Evolutionary conservation across 2,888 invertebrate genomes (phyloP), one percentile per base, ranked within the genome.

Genomic region (Gastrophysa polygoni): DNA sequence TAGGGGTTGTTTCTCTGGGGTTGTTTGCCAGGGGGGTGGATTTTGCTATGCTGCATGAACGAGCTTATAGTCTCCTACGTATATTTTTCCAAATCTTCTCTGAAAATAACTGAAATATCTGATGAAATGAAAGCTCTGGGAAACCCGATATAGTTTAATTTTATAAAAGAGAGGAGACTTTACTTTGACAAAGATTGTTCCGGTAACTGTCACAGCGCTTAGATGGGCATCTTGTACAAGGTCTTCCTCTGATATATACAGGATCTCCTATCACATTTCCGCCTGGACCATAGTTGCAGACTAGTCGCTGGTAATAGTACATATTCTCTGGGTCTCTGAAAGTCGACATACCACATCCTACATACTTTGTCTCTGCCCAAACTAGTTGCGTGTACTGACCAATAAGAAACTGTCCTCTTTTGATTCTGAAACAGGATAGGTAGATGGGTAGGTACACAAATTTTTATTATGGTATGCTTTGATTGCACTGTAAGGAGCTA

Each of bases 281-380:
- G 14, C 66, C 66, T 24, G 73, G 73, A 28, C 69, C 73, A 50
- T 73, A 73, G 51, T 73, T 73, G 55, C 73, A 73, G 1, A 73
- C 69, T 18, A 73, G 61, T 24, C 69, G 63, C 57, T 73, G 68
- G 20, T 69, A 57, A 51, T 66, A 72, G 28, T 48, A 54, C n/a
- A 29, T n/a, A 18, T 54, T 24, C 18, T n/a, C 32, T 1, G 11
- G 17, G 34, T 69, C 68, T 43, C 57, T 64, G 46, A 69, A 73
- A 16, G 64, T 59, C 6, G 69, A 54, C 38, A 70, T 61, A 11
- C 71, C 73, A 48, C 73, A 73, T n/a, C 73, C 73, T 8, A 73
- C 63, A 51, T 67, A 71, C 58, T 57, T 62, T 0, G 71, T 69
- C 28, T 67, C 66, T 0, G 71, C 69, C 71, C 71, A 73, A 14